A percentile compares a stretch with the other conserved stretches of the same genome.
These are phyloP conservation scores for Euphonia xanthogaster DNA, from an alignment of 2,797 vertebrate genomes.

Conservation along the genomic window DNA sequence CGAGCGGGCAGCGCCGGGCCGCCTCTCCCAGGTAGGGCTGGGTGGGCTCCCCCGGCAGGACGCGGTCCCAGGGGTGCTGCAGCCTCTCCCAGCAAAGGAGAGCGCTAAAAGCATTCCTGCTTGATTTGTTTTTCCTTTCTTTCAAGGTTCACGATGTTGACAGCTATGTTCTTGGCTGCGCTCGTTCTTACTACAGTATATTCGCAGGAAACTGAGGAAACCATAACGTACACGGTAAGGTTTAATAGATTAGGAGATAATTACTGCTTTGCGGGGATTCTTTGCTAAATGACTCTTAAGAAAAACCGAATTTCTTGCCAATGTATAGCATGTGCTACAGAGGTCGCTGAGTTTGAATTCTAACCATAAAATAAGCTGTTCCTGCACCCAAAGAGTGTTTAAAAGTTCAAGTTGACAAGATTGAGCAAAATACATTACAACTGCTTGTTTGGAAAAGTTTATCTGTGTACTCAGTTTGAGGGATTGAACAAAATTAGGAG, in stretches of 20 bases:
- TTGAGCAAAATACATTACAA: background rate
- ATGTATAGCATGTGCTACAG: background rate
- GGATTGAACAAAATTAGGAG: background rate
- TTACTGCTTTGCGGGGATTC: constrained; percentile 28
- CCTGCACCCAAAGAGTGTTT: background rate
- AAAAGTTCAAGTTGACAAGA: background rate
- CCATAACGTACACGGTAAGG: constrained; percentile 92
- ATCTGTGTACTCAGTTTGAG: background rate
- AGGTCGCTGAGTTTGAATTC: background rate
- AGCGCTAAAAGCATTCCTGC: background rate
- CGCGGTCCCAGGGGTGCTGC: background rate
- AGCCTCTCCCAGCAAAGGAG: background rate
- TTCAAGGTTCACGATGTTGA: constrained; percentile 78
- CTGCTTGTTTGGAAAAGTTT: background rate
- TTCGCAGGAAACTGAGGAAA: constrained; percentile 89
- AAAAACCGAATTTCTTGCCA: background rate
- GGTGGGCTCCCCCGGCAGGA: background rate
- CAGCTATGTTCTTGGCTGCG: constrained; percentile 72
- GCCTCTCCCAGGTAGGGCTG: background rate
- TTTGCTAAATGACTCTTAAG: constrained; percentile 1
- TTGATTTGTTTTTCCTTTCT: constrained; percentile 45
- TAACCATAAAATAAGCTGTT: background rate
- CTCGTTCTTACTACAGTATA: constrained; percentile 81
- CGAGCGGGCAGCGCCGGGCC: background rate
- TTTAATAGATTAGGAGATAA: constrained; percentile 30